Evolutionary conservation across 2,888 invertebrate species (phyloP).

Genomic region (Drosophila infuscata): DNA sequence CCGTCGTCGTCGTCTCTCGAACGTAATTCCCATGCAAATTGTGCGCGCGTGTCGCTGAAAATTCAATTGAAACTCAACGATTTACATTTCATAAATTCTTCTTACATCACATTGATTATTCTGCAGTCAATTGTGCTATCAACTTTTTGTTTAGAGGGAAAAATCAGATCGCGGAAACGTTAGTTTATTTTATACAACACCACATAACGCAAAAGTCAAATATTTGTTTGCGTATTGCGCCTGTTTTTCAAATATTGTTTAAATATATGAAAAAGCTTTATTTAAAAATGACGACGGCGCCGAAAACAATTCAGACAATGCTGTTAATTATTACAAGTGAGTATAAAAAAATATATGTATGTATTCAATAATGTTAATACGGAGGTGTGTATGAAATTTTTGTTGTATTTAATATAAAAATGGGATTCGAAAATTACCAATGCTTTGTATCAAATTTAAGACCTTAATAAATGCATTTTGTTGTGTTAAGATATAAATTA

Average conservation of each 20-base stretch:
- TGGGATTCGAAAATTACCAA: background rate
- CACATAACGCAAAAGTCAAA: conserved; percentile 24
- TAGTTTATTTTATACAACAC: conserved; percentile 23
- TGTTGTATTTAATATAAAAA: background rate
- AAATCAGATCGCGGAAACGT: conserved; percentile 56
- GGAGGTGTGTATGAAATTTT: background rate
- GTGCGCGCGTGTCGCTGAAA: conserved; percentile 11
- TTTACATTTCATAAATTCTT: conserved; percentile 26
- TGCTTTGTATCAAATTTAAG: no score
- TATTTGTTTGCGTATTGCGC: conserved; percentile 4
- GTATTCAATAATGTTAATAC: background rate
- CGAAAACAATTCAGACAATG: conserved; percentile 36
- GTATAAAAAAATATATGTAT: conserved; percentile 14
- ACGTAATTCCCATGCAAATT: conserved; percentile 12
- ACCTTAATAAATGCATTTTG: no score
- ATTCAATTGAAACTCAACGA: conserved; percentile 45
- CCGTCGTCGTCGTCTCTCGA: conserved; percentile 10
- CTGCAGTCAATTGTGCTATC: conserved; percentile 46
- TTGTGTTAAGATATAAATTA: background rate
- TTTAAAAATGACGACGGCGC: conserved; percentile 31
- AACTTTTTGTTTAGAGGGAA: conserved; percentile 40
- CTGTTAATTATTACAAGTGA: conserved; percentile 61
- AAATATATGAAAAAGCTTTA: conserved; percentile 17
- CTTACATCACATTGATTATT: conserved; percentile 45
- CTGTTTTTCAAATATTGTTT: conserved; percentile 13